Conservation (phyloP, 2,888 invertebrate species). For the Rhamnusium bicolor region DNA sequence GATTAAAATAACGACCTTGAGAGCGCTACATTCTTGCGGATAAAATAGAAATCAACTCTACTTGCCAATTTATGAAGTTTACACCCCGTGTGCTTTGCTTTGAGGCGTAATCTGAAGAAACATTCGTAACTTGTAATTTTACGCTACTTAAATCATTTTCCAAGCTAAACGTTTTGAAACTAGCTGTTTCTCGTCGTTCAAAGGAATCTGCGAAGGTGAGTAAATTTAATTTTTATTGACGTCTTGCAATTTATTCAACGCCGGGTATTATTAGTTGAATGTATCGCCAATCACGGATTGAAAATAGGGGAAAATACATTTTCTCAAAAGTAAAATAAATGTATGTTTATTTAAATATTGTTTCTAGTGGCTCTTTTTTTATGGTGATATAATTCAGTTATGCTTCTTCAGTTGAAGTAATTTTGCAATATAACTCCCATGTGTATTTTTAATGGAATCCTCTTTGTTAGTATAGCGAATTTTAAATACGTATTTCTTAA, state of each 20-base stretch:
- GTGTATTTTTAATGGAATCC: slow-evolving; percentile 53
- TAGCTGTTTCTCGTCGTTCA: slow-evolving; percentile 19
- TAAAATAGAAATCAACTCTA: slow-evolving; percentile 51
- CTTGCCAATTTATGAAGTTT: slow-evolving; percentile 66
- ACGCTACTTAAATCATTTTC: slow-evolving; percentile 35
- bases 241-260: slow-evolving; percentile 49
- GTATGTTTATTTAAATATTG: neutral
- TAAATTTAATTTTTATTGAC: slow-evolving; percentile 50
- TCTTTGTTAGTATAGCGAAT: slow-evolving; percentile 53
- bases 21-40: slow-evolving; percentile 53
- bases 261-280: slow-evolving; percentile 53
- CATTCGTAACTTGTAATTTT: slow-evolving; percentile 52
- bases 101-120: slow-evolving; percentile 63
- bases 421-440: slow-evolving; percentile 39
- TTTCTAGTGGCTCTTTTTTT: slow-evolving; percentile 7
- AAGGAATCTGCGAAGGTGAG: slow-evolving; percentile 57
- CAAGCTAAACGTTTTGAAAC: slow-evolving; percentile 29
- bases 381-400: neutral
- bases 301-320: neutral
- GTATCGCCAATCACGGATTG: slow-evolving; percentile 38
- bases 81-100: slow-evolving; percentile 65
- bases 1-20: slow-evolving; percentile 54
- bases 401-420: neutral
- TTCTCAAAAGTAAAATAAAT: neutral
- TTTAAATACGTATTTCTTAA: slow-evolving; percentile 4